Evolutionary conservation across 2,797 vertebrate genomes (phyloP).

Genomic region (Diplodus sargus): DNA sequence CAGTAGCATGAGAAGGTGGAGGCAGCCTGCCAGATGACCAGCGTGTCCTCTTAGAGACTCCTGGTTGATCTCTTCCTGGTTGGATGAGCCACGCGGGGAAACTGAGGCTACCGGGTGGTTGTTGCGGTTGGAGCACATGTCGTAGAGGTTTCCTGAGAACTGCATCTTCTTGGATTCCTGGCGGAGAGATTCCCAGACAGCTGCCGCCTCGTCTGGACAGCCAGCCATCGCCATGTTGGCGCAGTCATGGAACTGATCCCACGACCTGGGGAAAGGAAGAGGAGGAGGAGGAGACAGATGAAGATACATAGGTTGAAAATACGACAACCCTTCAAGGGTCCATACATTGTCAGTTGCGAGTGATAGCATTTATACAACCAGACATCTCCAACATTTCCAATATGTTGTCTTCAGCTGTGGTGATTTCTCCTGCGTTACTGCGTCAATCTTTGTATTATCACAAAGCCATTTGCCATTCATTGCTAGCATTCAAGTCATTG

Average conservation of each 20-base stretch:
- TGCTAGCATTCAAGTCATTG: too few relatives aligned
- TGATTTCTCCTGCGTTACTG: too few relatives aligned
- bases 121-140: constrained; percentile 87
- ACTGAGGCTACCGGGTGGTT: constrained; percentile 57
- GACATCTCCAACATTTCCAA: too few relatives aligned
- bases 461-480: too few relatives aligned
- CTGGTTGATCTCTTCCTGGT: constrained; percentile 88
- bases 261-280: constrained; percentile 83
- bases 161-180: constrained; percentile 92
- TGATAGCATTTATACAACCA: too few relatives aligned
- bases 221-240: constrained; percentile 88
- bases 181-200: constrained; percentile 93
- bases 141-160: constrained; percentile 93
- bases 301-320: neutral
- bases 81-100: constrained; percentile 51
- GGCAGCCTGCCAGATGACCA: constrained; percentile 18
- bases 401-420: too few relatives aligned
- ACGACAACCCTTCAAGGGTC: too few relatives aligned
- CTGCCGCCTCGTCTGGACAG: constrained; percentile 90
- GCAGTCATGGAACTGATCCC: constrained; percentile 93
- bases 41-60: constrained; percentile 86
- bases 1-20: constrained; percentile 51
- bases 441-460: too few relatives aligned
- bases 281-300: neutral
- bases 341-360: too few relatives aligned